phyloP scores from a whole-genome alignment of 2,113 vertebrate species.

The Xenopus tropicalis region DNA sequence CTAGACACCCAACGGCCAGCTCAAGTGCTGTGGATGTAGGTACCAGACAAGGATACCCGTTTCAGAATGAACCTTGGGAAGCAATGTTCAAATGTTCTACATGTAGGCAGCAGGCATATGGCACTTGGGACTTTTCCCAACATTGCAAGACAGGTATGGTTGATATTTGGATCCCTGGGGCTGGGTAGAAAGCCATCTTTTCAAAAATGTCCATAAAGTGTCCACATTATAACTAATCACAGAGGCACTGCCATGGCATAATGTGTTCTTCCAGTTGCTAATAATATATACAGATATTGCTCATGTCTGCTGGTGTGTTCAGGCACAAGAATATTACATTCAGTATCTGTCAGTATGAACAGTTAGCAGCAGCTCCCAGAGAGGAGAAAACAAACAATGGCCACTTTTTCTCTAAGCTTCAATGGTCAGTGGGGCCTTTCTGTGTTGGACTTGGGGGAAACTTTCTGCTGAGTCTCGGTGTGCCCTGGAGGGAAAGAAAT shows the following conservation, averaged over 20 bases:
- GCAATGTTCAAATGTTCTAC: background rate
- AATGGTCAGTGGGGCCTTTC: constrained; percentile 79
- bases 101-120: constrained; percentile 39
- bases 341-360: constrained; percentile 71
- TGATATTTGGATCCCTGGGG: background rate
- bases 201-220: background rate
- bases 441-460: constrained; percentile 84
- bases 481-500: constrained; percentile 67
- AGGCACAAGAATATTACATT: constrained; percentile 72
- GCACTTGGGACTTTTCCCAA: constrained; percentile 12
- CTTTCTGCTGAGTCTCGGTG: constrained; percentile 87
- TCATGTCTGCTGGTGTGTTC: constrained; percentile 68
- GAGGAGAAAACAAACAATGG: constrained; percentile 43
- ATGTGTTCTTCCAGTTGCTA: constrained; percentile 16
- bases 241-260: background rate
- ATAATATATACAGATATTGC: constrained; percentile 11
- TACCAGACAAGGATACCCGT: constrained; percentile 5
- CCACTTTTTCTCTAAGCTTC: background rate
- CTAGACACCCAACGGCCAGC: constrained; percentile 33
- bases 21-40: background rate
- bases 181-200: no score
- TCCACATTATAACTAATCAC: background rate
- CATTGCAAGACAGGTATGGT: no score
- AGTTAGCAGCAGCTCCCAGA: constrained; percentile 73
- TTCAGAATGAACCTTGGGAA: constrained; percentile 53